Conservation (phyloP, 2,888 invertebrate genomes). For the Rotaria sp. region DNA sequence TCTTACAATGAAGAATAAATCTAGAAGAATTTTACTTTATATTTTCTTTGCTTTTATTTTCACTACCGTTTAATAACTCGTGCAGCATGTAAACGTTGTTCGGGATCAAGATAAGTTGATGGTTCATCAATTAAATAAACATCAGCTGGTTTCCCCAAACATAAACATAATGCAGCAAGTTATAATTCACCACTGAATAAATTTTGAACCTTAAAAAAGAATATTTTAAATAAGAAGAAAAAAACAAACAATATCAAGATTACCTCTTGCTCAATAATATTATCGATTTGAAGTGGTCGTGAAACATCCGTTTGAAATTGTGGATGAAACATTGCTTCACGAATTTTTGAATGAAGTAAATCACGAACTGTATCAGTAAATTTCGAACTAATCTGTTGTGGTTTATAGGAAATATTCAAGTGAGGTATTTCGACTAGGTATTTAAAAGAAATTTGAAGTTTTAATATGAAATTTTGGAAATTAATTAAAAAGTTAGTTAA, state of each 20-base stretch:
- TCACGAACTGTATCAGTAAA: conserved; percentile 83
- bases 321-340: conserved; percentile 93
- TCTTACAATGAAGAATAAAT: conserved; percentile 95
- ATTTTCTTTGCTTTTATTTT: conserved; percentile 52
- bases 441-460: too few species aligned
- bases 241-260: too few species aligned
- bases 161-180: conserved; percentile 86
- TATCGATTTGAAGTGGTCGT: conserved; percentile 92
- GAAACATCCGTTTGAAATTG: conserved; percentile 95
- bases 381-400: conserved; percentile 97
- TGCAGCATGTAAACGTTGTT: conserved; percentile 97
- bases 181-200: conserved; percentile 98
- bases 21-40: not conserved
- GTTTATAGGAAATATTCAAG: conserved; percentile 95
- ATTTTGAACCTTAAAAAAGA: conserved; percentile 65
- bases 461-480: too few species aligned
- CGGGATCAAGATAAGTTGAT: conserved; percentile 95
- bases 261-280: conserved; percentile 93
- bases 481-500: too few species aligned
- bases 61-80: conserved; percentile 91
- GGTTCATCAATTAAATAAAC: conserved; percentile 98
- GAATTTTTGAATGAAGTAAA: conserved; percentile 86
- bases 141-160: conserved; percentile 94
- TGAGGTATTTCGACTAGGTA: conserved; percentile 66
- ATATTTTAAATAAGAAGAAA: too few species aligned